Evolutionary conservation across 2,888 invertebrate genomes (phyloP), one percentile per base, ranked within the genome.

Genomic region (Cheilosia urbana): DNA sequence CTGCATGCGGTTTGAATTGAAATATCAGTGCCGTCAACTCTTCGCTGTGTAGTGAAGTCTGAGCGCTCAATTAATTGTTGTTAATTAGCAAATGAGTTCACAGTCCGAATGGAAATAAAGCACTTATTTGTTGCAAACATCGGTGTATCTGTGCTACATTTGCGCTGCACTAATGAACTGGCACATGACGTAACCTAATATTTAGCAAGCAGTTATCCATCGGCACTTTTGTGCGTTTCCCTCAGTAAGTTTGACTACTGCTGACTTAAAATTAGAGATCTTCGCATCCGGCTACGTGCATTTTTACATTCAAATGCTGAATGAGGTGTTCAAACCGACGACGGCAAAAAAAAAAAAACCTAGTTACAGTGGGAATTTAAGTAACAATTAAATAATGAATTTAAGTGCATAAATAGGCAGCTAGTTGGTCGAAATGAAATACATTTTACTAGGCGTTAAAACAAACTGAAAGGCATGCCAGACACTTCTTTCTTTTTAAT

Each of bases 31-130:
- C 4, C 3, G 30, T 5, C 27, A 63, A 47, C 40, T 24, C 51
- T 63, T 17, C 11, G 27, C 2, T 62, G n/a, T 11, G 7, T 7
- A 30, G 1, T 30, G 0, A 47, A 19, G 7, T 15, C 9, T 45
- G 34, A 19, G 37, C 62, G 30, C 53, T 30, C 21, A 62, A 60
- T 72, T 62, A 72, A 30, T 30, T 53, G 19, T 62, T 47, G 60
- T 45, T 51, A 72, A 79, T 66, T 79, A 79, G 53, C 42, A 72
- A 72, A 62, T 66, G 53, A 73, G 53, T 66, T 80, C 51, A 66
- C 51, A 51, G 40, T 57, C 45, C 21, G 37, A 55, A 40, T 63
- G 63, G 40, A 42, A 72, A 65, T 73, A 45, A 42, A 60, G 42
- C 17, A 58, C 27, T 37, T 19, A 65, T 24, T 15, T 30, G 34